These are phyloP conservation scores for Orthonevra nobilis DNA, from an alignment of 2,888 invertebrate genomes.

Conservation along the genomic window DNA sequence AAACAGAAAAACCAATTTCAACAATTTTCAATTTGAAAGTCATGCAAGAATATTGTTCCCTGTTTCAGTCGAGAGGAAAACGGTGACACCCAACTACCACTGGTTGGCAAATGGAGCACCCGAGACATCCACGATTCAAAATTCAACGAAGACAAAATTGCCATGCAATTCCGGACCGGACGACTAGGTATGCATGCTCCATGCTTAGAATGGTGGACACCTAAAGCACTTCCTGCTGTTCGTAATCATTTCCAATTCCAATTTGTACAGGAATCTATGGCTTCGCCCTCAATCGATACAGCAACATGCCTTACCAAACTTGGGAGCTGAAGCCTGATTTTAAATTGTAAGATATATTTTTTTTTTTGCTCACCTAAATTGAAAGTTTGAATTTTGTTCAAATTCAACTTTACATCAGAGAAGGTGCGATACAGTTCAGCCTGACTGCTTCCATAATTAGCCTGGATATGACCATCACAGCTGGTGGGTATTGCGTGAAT, in stretches of 20 bases:
- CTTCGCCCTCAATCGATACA: conserved; percentile 87
- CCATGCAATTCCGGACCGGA: conserved; percentile 88
- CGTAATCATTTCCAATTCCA: not conserved
- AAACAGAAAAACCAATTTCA: conserved; percentile 9
- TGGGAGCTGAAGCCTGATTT: conserved; percentile 90
- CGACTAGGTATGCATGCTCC: conserved; percentile 81
- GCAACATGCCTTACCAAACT: conserved; percentile 91
- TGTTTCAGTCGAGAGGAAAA: conserved; percentile 28
- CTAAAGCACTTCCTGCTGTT: conserved; percentile 1
- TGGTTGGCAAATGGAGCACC: conserved; percentile 84
- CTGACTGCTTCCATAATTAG: conserved; percentile 83
- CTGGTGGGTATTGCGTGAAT: conserved; percentile 78
- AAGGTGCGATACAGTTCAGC: conserved; percentile 79
- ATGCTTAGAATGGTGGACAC: too few species aligned
- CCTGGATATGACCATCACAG: conserved; percentile 82
- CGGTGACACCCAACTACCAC: conserved; percentile 54
- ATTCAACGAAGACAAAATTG: conserved; percentile 91
- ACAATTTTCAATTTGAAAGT: conserved; percentile 23
- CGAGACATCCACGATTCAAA: conserved; percentile 89
- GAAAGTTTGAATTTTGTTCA: not conserved
- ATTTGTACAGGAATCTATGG: conserved; percentile 84
- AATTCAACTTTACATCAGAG: conserved; percentile 63
- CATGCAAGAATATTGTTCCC: conserved; percentile 9
- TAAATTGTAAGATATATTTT: conserved; percentile 78
- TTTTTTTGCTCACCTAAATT: too few species aligned